Conservation (phyloP, 2,113 vertebrate genomes). For the Corythaixoides concolor region DNA sequence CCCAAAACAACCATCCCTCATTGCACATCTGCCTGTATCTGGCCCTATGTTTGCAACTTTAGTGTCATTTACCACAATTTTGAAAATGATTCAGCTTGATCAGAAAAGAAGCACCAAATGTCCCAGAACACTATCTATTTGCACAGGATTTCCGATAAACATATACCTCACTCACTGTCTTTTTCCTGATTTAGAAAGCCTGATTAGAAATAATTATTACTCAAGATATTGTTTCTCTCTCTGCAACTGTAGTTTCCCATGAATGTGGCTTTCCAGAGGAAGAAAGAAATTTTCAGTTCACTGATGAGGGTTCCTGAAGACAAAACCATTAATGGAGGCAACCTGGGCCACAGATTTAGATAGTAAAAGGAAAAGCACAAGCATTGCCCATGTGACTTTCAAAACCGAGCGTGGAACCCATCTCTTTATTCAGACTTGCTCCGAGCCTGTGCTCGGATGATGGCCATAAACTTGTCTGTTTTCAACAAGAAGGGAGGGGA, state of each 20-base stretch:
- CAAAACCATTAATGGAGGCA: not conserved
- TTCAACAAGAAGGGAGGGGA: not conserved
- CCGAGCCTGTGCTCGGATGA: not conserved
- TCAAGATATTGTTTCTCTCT: not conserved
- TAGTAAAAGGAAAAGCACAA: not conserved
- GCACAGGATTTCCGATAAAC: not conserved
- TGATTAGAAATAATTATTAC: not conserved
- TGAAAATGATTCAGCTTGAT: not conserved
- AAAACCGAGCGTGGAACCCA: not conserved
- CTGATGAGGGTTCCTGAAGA: not conserved
- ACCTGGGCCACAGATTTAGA: not conserved
- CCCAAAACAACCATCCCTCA: not conserved
- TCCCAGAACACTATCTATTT: not conserved
- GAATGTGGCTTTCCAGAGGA: not conserved
- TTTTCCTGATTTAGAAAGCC: not conserved
- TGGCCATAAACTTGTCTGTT: not conserved
- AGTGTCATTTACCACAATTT: not conserved
- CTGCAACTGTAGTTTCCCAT: not conserved
- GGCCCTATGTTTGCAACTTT: not conserved
- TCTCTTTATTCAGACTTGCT: not conserved
- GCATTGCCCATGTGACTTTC: rapidly evolving
- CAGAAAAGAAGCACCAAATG: not conserved
- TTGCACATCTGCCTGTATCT: not conserved
- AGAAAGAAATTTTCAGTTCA: not conserved
- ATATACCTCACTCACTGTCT: not conserved